Evolutionary conservation across 1,140 invertebrate species (phyloP).

Genomic region (Campoletis sonorensis): DNA sequence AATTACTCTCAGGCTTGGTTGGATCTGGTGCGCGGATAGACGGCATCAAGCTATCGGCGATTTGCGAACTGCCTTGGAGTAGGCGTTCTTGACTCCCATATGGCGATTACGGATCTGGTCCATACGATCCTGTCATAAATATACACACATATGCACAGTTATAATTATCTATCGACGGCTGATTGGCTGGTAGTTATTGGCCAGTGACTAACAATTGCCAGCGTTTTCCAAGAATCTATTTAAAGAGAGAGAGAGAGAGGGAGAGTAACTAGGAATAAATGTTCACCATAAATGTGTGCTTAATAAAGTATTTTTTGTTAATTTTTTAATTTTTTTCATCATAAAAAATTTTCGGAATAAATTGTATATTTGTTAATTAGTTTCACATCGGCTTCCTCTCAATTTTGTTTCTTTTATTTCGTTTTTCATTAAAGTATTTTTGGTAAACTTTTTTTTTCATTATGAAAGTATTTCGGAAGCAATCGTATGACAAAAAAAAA

Average conservation of each 20-base stretch:
- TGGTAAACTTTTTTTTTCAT: too few species aligned
- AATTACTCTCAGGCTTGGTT: neutral
- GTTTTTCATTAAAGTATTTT: too few species aligned
- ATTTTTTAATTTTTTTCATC: too few species aligned
- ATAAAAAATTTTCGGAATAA: too few species aligned
- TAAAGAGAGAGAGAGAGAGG: too few species aligned
- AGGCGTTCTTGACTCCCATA: conserved; percentile 9
- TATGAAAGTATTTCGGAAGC: too few species aligned
- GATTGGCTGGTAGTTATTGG: neutral
- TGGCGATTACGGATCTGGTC: neutral
- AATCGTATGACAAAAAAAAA: too few species aligned
- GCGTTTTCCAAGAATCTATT: neutral
- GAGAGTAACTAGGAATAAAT: neutral
- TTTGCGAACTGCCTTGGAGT: neutral
- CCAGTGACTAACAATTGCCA: neutral
- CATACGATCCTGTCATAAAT: neutral
- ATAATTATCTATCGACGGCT: neutral
- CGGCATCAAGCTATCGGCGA: conserved; percentile 6
- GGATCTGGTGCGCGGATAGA: neutral
- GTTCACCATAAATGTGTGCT: too few species aligned
- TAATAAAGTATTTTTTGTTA: too few species aligned
- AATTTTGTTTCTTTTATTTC: too few species aligned
- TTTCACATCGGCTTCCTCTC: too few species aligned
- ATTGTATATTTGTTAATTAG: too few species aligned
- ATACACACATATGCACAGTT: neutral